Evolutionary conservation across 2,797 vertebrate species (phyloP), one percentile per base, ranked within the genome.

Genomic region (Sarcoramphus papa): DNA sequence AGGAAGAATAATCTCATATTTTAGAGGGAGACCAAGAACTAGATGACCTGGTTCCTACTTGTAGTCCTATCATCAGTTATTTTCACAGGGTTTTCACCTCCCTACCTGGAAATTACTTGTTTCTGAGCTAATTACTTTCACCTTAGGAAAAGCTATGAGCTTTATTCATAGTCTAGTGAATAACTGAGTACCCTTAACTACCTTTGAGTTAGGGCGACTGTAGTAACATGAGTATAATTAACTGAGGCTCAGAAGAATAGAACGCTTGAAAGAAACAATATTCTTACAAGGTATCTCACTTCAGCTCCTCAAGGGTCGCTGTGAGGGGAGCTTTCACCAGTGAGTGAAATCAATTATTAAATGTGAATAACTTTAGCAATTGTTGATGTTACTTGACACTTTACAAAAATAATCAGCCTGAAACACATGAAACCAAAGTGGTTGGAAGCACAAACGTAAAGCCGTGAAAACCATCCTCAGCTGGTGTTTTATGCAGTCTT

Each of bases 1-100:
- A 89, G 41, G 56, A 93, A 77, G 72, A 95, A 94, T 59, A 70
- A 92, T 91, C 68, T 94, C 47, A 37, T 65, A 59, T 74, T 94
- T 95, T 92, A 93, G 47, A 50, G 89, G 48, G 21, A 93, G 40
- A 92, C 47, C 62, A 74, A 67, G 85, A 85, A 92, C 48, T 85
- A 90, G 64, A 93, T 75, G 72, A 92, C 92, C 72, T 54, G 60
- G 19, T 94, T 94, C 92, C 54, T 68, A 62, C 72, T 62, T 43
- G 24, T 87, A 67, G 41, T 80, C 60, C 7, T 76, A 60, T 57
- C 14, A 62, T 79, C 57, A 87, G 85, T 67, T 93, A 89, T 90
- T 91, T 92, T 92, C 79, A 82, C 37, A 57, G 23, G 33, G 25
- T 88, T 96, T 97, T 93, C 81, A 64, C 62, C 14, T 85, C 50